These are phyloP conservation scores for Megaleporinus macrocephalus DNA, from an alignment of 2,113 vertebrate genomes.

Conservation along the genomic window DNA sequence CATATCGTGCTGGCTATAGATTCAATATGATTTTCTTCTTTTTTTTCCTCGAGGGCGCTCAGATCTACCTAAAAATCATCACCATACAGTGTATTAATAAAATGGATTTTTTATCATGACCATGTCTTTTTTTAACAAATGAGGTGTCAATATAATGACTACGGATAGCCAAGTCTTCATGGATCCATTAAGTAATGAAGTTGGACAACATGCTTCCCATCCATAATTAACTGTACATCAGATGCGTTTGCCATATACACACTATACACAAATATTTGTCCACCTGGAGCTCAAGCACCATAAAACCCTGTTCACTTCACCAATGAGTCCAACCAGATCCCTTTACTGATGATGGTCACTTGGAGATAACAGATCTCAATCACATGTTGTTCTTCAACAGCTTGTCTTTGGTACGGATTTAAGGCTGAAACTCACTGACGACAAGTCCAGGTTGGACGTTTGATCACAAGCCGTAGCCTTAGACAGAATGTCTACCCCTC, in stretches of 20 bases:
- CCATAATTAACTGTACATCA: conserved; percentile 76
- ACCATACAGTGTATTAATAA: conserved; percentile 79
- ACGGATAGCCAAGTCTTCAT: conserved; percentile 39
- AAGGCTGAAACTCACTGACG: conserved; percentile 71
- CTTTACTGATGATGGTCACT: conserved; percentile 53
- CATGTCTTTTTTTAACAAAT: conserved; percentile 79
- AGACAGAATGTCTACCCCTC: conserved; percentile 61
- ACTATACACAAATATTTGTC: conserved; percentile 71
- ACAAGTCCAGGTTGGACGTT: conserved; percentile 47
- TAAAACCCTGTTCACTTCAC: conserved; percentile 62
- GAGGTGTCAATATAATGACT: conserved; percentile 71
- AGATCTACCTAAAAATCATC: conserved; percentile 76
- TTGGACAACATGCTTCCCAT: conserved; percentile 76
- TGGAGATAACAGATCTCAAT: conserved; percentile 65
- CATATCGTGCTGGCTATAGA: conserved; percentile 77
- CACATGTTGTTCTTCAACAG: conserved; percentile 65
- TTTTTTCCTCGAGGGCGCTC: conserved; percentile 70
- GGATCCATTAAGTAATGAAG: conserved; percentile 35
- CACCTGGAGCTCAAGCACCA: conserved; percentile 54
- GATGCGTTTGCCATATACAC: conserved; percentile 75
- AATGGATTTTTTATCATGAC: conserved; percentile 72
- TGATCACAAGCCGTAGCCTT: conserved; percentile 53
- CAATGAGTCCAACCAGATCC: conserved; percentile 60
- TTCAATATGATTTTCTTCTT: conserved; percentile 63
- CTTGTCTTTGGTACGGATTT: conserved; percentile 80